Conservation (phyloP, 2,113 vertebrate genomes). For the Eleginops maclovinus region DNA sequence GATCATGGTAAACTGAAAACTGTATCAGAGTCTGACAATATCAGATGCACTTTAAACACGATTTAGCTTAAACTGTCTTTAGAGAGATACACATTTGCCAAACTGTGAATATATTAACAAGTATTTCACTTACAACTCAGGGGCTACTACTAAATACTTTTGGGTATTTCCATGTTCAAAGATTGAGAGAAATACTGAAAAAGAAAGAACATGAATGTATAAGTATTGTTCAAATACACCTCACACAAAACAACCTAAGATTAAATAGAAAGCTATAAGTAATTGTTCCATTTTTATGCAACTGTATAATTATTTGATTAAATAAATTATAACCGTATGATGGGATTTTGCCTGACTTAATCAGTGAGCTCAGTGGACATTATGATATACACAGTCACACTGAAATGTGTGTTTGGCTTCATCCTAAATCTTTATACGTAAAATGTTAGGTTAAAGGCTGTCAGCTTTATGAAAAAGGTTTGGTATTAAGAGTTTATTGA, state of each 20-base stretch:
- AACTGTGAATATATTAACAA: conserved; percentile 28
- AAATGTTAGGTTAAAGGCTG: not conserved
- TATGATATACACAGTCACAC: not conserved
- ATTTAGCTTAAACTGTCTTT: conserved; percentile 1
- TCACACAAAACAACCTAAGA: conserved; percentile 8
- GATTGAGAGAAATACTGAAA: not conserved
- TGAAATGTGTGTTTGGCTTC: not conserved
- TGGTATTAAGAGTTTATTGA: not conserved
- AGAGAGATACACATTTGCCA: conserved; percentile 24
- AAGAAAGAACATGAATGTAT: not conserved
- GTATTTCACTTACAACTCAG: conserved; percentile 36
- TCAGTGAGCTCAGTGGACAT: not conserved
- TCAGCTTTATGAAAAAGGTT: not conserved
- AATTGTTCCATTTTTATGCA: not conserved
- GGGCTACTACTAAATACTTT: no score
- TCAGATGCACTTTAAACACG: not conserved
- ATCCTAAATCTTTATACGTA: not conserved
- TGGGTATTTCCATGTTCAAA: not conserved
- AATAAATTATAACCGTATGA: conserved; percentile 32
- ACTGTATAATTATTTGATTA: conserved; percentile 2
- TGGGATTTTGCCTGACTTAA: conserved; percentile 11
- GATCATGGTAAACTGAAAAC: conserved; percentile 1
- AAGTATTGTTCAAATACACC: conserved; percentile 6
- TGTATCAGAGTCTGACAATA: conserved; percentile 14
- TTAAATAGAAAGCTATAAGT: not conserved